A percentile compares a stretch with the other conserved stretches of the same genome.
phyloP scores from a whole-genome alignment of 1,140 invertebrate genomes.

The Stenopsyche tienmushanensis region DNA sequence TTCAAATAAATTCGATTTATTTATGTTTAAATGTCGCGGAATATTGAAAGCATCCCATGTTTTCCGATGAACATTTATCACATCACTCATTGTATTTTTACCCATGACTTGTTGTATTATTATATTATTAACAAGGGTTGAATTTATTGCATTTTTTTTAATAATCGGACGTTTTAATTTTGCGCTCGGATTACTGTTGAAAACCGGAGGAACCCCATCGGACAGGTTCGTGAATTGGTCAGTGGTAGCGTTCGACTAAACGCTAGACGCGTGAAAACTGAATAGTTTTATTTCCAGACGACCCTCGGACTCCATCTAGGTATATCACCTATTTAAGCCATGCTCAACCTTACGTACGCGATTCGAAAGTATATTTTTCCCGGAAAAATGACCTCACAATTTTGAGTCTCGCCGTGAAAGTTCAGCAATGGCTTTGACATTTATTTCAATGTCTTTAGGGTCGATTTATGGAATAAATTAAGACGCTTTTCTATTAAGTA shows the following conservation, averaged over 20 bases:
- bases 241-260: constrained; percentile 10
- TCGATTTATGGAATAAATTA: neutral
- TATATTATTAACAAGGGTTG: too few species aligned
- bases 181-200: too few species aligned
- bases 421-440: neutral
- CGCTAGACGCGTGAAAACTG: constrained; percentile 25
- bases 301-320: constrained; percentile 23
- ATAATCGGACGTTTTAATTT: too few species aligned
- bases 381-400: neutral
- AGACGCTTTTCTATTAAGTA: neutral
- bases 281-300: constrained; percentile 32
- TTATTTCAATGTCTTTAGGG: neutral
- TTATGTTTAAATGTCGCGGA: too few species aligned
- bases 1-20: too few species aligned
- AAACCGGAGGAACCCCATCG: too few species aligned
- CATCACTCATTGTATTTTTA: too few species aligned
- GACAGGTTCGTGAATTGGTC: neutral
- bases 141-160: too few species aligned
- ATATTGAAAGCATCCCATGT: too few species aligned
- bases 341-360: neutral
- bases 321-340: constrained; percentile 17
- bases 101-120: too few species aligned
- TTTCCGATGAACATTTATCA: too few species aligned
- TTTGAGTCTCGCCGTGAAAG: neutral
- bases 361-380: neutral